phyloP scores from a whole-genome alignment of 2,888 invertebrate genomes.

The Brassicogethes aeneus region DNA sequence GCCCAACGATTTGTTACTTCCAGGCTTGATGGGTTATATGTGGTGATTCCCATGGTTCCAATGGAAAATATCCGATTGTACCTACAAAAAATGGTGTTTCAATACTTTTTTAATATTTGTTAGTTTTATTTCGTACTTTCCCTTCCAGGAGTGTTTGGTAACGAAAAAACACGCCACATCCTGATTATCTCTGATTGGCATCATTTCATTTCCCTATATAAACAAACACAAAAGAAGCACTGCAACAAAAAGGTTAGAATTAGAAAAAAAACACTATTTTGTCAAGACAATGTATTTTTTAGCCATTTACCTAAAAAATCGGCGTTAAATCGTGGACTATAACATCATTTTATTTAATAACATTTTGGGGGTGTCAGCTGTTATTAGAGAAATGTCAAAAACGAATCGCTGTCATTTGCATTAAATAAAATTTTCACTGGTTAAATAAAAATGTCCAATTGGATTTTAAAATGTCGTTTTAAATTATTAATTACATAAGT shows the following conservation, averaged over 20 bases:
- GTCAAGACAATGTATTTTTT: too few species aligned
- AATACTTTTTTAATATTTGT: not conserved
- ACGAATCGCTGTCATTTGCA: not conserved
- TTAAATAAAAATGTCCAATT: too few species aligned
- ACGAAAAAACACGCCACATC: slow-evolving; percentile 96
- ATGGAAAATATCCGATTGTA: slow-evolving; percentile 97
- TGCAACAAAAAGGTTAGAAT: slow-evolving; percentile 2
- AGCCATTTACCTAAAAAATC: too few species aligned
- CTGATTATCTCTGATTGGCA: slow-evolving; percentile 82
- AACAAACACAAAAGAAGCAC: slow-evolving; percentile 1
- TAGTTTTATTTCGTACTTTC: slow-evolving; percentile 74
- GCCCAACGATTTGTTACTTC: slow-evolving; percentile 93
- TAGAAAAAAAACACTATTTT: too few species aligned
- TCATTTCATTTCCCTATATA: slow-evolving; percentile 44
- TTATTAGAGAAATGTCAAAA: slow-evolving; percentile 14
- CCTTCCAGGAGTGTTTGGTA: slow-evolving; percentile 98
- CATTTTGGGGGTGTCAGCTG: slow-evolving; percentile 23
- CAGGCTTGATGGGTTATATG: slow-evolving; percentile 86
- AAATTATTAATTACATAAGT: too few species aligned
- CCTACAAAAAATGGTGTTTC: slow-evolving; percentile 39
- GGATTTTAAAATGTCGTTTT: too few species aligned
- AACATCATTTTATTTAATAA: not conserved
- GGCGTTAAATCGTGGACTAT: too few species aligned
- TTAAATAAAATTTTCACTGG: too few species aligned
- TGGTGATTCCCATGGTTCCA: slow-evolving; percentile 91